These are phyloP conservation scores for Rhombomys opimus DNA, from an alignment of 2,113 vertebrate species.

Conservation along the genomic window DNA sequence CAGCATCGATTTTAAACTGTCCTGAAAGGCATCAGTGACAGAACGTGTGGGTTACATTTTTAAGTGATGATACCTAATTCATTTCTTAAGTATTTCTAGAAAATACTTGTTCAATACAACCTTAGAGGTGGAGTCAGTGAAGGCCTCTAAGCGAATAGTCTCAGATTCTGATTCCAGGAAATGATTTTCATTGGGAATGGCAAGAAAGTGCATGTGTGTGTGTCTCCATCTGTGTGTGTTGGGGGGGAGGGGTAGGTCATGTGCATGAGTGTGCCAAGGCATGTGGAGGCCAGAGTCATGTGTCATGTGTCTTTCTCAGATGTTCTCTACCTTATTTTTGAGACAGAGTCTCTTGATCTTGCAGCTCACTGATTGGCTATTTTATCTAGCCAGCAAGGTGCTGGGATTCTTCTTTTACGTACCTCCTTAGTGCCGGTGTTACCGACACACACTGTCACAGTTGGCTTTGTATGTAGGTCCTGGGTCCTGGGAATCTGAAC, in stretches of 20 bases:
- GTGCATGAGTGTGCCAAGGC: background rate
- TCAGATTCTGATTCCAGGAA: conserved; percentile 39
- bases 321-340: background rate
- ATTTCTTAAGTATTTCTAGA: conserved; percentile 32
- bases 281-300: background rate
- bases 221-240: background rate
- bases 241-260: background rate
- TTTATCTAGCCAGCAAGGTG: no score
- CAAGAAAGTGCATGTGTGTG: background rate
- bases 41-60: background rate
- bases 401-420: background rate
- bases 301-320: background rate
- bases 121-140: background rate
- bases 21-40: conserved; percentile 16
- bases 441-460: no score
- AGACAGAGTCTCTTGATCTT: background rate
- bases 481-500: background rate
- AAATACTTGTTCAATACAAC: conserved; percentile 10
- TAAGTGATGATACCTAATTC: background rate
- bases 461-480: background rate
- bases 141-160: background rate
- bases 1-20: background rate
- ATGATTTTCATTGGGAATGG: background rate
- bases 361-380: background rate
- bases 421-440: no score